phyloP scores from a whole-genome alignment of 2,113 vertebrate species.

The Anser brachyrhynchus region DNA sequence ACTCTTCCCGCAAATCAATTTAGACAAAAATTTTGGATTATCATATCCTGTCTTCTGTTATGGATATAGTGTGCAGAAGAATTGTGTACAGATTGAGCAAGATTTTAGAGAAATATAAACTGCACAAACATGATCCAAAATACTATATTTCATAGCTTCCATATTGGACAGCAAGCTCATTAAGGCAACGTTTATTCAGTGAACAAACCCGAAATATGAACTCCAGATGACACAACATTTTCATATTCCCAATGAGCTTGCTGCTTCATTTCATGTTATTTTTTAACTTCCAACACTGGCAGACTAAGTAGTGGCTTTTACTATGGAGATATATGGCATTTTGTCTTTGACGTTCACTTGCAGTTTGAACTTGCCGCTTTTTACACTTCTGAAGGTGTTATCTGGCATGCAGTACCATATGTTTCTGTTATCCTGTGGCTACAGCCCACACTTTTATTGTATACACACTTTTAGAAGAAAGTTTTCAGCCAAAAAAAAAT shows the following conservation, averaged over 20 bases:
- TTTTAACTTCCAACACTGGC: neutral
- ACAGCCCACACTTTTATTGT: neutral
- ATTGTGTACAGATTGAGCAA: neutral
- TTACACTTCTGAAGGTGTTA: neutral
- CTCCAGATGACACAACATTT: neutral
- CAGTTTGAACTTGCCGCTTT: slow-evolving; percentile 21
- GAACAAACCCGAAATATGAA: neutral
- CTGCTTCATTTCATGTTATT: neutral
- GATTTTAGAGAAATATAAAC: neutral
- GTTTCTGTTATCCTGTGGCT: neutral
- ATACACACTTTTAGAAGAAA: neutral
- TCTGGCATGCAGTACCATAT: neutral
- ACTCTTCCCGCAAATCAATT: neutral
- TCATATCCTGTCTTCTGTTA: neutral
- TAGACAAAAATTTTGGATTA: slow-evolving; percentile 2
- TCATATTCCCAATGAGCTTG: neutral
- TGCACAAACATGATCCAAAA: neutral
- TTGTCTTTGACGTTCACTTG: neutral
- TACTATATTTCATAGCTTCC: neutral
- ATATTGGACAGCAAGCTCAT: neutral
- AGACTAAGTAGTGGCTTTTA: neutral
- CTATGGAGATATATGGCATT: neutral
- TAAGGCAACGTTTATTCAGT: neutral
- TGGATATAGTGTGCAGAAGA: neutral
- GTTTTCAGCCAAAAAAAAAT: neutral